Evolutionary conservation across 1,140 invertebrate species (phyloP).

Genomic region (Diorhabda sublineata): DNA sequence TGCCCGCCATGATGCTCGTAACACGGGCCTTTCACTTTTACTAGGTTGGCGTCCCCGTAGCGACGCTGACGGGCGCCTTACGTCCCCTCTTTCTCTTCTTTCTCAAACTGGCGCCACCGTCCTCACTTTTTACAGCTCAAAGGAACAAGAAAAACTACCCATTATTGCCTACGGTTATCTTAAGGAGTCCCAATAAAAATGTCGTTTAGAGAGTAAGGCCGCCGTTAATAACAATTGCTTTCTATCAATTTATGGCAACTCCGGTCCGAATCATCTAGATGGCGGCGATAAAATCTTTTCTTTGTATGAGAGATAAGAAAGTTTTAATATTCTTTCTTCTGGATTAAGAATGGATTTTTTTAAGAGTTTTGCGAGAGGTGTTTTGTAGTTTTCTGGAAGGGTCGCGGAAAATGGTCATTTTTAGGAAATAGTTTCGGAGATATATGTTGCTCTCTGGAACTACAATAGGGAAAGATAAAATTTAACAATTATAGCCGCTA

Average conservation of each 20-base stretch:
- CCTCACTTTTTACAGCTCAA: conserved; percentile 45
- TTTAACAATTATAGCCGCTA: background rate
- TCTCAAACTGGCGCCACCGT: conserved; percentile 32
- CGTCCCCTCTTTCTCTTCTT: conserved; percentile 28
- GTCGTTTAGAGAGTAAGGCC: conserved; percentile 44
- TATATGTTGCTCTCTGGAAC: background rate
- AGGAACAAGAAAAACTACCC: conserved; percentile 44
- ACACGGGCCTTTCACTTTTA: conserved; percentile 31
- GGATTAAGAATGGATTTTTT: background rate
- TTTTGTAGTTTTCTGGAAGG: background rate
- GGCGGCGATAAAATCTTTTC: conserved; percentile 35
- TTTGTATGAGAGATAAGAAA: conserved; percentile 2
- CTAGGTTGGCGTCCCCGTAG: conserved; percentile 20
- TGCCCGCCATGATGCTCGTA: conserved; percentile 10
- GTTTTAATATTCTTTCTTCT: conserved; percentile 3
- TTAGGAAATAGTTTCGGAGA: background rate
- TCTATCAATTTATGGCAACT: conserved; percentile 41
- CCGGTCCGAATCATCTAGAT: conserved; percentile 37
- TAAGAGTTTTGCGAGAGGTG: background rate
- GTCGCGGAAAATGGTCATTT: background rate
- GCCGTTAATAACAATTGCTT: conserved; percentile 45
- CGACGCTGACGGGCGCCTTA: conserved; percentile 28
- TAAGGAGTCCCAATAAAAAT: conserved; percentile 47
- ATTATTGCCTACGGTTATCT: conserved; percentile 48
- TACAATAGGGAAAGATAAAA: background rate